phyloP scores from a whole-genome alignment of 2,888 invertebrate species.

The Pyrocoelia pectoralis region DNA sequence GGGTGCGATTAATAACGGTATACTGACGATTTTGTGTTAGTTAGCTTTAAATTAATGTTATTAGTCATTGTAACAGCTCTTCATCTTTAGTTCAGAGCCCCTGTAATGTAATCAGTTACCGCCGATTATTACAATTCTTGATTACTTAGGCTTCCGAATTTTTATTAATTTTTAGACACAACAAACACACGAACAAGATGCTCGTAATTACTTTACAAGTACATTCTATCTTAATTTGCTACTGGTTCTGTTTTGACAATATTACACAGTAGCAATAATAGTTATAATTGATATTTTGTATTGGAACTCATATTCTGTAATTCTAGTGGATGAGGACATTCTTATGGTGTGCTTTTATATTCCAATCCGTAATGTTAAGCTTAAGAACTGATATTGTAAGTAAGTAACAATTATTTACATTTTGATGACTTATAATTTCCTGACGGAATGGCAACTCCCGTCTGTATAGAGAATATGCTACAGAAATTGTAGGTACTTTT shows the following conservation, averaged over 20 bases:
- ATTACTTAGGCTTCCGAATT: background rate
- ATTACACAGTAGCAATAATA: too few relatives aligned
- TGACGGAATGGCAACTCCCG: background rate
- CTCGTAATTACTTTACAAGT: too few relatives aligned
- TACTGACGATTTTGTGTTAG: conserved; percentile 3
- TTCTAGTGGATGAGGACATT: too few relatives aligned
- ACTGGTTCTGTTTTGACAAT: too few relatives aligned
- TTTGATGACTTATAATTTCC: conserved; percentile 3
- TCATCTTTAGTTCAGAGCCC: background rate
- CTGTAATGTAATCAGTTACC: background rate
- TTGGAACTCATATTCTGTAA: too few relatives aligned
- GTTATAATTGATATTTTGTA: too few relatives aligned
- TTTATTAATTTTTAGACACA: too few relatives aligned
- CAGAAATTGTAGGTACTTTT: too few relatives aligned
- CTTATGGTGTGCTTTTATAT: background rate
- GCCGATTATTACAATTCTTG: too few relatives aligned
- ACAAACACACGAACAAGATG: too few relatives aligned
- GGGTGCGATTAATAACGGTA: conserved; percentile 1
- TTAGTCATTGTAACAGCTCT: background rate
- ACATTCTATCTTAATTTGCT: too few relatives aligned
- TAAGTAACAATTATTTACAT: background rate
- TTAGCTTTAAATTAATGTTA: conserved; percentile 5
- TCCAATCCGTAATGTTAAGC: background rate
- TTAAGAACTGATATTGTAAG: conserved; percentile 2
- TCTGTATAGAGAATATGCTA: too few relatives aligned